Evolutionary conservation across 2,888 invertebrate genomes (phyloP), one percentile per base, ranked within the genome.

Genomic region (Philereme vetulata): DNA sequence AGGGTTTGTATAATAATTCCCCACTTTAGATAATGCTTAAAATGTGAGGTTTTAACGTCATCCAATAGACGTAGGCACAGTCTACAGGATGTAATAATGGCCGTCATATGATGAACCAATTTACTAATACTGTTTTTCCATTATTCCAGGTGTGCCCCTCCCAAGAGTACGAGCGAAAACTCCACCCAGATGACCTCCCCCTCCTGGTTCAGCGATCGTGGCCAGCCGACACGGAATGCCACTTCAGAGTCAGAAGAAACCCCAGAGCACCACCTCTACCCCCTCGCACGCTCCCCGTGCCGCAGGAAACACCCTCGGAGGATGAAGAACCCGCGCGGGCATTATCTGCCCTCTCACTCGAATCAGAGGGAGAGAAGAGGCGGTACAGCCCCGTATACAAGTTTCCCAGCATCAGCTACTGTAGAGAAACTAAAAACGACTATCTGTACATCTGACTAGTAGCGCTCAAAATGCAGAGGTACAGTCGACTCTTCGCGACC

Each of bases 101-200:
- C 21, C 2, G 21, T 21, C 21, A 21, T 21, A 21, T 21, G 21
- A 21, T 21, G 21, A 21, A 21, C 21, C 21, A 21, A 21, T 21
- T 21, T 21, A 21, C 21, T 21, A 21, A 21, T 21, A 1, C 1
- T 21, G 21, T 21, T 21, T 21, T 21, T 21, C 21, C 21, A 21
- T 21, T 21, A 44, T 82, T 86, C 6, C 82, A 94, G 94, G 94
- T 94, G 34, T 95, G 95, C 75, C 94, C 95, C 65, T 95, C 95
- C 5, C 96, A 96, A 84, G 97, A 97, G 84, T 97, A 97, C 86
- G 97, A 97, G 85, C 94, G 97, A 60, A 97, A 97, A 88, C 88
- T 97, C 42, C 97, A 97, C 84, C 96, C 96, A 0, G 97, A 97
- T 71, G 97, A 97, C 84, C 93, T 96, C 64, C 97, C 97, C 0